Percentiles rank a stretch among this genome's conserved stretches.
Conservation (phyloP, 2,113 vertebrate species). For the Romanogobio albipinnatus region DNA sequence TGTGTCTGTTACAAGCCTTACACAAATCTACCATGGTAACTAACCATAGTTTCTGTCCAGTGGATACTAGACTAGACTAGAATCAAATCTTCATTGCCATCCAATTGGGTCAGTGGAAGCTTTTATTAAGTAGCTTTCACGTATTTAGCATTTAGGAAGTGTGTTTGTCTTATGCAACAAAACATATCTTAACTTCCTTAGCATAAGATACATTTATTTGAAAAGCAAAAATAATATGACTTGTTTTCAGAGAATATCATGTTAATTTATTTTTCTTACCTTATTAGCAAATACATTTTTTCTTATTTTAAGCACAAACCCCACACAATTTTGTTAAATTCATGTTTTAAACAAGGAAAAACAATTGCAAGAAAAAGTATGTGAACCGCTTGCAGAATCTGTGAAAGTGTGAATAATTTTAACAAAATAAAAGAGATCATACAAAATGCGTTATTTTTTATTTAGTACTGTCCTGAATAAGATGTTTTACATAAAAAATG, state of each 20-base stretch:
- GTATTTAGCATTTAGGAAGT: background rate
- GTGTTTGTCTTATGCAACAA: background rate
- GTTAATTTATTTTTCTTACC: background rate
- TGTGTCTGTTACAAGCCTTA: background rate
- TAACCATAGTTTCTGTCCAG: background rate
- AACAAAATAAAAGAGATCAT: no score
- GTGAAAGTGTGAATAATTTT: no score
- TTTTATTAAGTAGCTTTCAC: no score
- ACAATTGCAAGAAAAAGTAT: background rate
- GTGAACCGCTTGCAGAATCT: no score
- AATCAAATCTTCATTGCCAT: background rate
- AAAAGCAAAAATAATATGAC: background rate
- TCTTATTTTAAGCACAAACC: background rate
- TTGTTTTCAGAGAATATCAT: background rate
- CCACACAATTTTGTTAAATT: background rate
- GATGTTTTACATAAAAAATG: no score
- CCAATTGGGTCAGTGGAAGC: background rate
- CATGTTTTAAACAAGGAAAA: background rate
- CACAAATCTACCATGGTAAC: background rate
- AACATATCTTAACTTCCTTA: background rate
- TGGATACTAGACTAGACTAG: background rate
- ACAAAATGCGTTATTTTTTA: no score
- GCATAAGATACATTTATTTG: background rate
- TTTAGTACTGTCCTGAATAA: no score
- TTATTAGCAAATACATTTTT: background rate